These are phyloP conservation scores for Pseudococcus jackbeardsleyi DNA, from an alignment of 2,888 invertebrate genomes.

Conservation along the genomic window DNA sequence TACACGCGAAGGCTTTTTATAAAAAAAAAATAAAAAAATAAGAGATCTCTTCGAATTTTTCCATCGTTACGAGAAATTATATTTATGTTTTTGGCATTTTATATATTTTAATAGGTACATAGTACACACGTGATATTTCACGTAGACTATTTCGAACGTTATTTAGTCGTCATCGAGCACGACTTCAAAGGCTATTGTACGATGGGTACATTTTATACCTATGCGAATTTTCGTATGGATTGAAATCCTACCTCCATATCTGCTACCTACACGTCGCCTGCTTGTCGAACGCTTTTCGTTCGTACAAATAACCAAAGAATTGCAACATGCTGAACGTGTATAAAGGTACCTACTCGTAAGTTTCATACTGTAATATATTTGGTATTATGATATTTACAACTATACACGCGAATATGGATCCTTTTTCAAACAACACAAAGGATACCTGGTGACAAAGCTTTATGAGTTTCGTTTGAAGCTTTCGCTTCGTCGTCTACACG, in stretches of 20 bases:
- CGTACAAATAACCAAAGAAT: not conserved
- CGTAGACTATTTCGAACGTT: not conserved
- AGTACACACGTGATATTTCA: not conserved
- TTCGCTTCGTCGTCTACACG: not conserved
- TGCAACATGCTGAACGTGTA: not conserved
- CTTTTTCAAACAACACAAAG: constrained; percentile 7
- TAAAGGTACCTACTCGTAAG: not conserved
- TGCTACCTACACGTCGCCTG: not conserved
- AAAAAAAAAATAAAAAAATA: not conserved
- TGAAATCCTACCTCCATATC: not conserved
- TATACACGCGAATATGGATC: not conserved
- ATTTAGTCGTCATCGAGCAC: not conserved
- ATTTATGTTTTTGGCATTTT: not conserved
- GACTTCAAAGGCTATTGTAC: constrained; percentile 8
- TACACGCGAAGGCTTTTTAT: not conserved
- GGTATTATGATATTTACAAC: not conserved
- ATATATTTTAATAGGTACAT: not conserved
- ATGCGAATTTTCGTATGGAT: not conserved
- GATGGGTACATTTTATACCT: not conserved
- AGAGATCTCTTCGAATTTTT: not conserved
- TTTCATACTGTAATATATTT: not conserved
- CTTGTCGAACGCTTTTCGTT: not conserved
- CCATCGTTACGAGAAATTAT: too few relatives aligned
- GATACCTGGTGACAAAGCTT: constrained; percentile 3
- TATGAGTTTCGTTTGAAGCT: not conserved